Percentiles rank a stretch among this genome's conserved stretches.
Evolutionary conservation across 92 coral and sea anemone genomes (phyloP).

Genomic region (Palythoa grandiflora): DNA sequence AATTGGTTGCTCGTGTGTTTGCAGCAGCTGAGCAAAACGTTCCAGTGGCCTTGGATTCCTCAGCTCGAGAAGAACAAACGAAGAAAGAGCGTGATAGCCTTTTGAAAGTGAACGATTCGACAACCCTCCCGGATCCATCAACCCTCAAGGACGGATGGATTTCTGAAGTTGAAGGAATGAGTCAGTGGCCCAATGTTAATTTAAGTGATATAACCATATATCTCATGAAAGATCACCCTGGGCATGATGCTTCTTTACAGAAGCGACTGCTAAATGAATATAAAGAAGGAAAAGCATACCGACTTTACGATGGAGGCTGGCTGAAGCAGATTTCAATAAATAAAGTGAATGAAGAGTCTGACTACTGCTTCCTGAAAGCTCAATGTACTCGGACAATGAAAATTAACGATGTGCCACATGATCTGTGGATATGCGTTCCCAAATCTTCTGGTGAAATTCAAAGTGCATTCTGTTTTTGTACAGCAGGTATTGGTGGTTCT

Average conservation of each 20-base stretch:
- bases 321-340: slow-evolving; percentile 44
- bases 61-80: slow-evolving; percentile 42
- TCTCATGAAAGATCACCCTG: slow-evolving; percentile 55
- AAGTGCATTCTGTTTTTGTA: slow-evolving; percentile 55
- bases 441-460: slow-evolving; percentile 47
- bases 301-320: slow-evolving; percentile 50
- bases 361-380: slow-evolving; percentile 53
- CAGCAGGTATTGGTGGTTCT: slow-evolving; percentile 57
- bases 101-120: slow-evolving; percentile 28
- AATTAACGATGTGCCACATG: slow-evolving; percentile 50
- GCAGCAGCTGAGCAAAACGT: slow-evolving; percentile 55
- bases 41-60: slow-evolving; percentile 42
- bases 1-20: slow-evolving; percentile 46
- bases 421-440: slow-evolving; percentile 49
- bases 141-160: slow-evolving; percentile 47
- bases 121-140: slow-evolving; percentile 43
- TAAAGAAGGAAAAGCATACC: slow-evolving; percentile 63
- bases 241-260: slow-evolving; percentile 48
- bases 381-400: slow-evolving; percentile 52
- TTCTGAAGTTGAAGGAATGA: slow-evolving; percentile 45
- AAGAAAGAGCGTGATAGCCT: slow-evolving; percentile 42
- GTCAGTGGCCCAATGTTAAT: slow-evolving; percentile 49
- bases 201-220: slow-evolving; percentile 47
- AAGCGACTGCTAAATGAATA: slow-evolving; percentile 60
- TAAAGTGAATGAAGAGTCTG: slow-evolving; percentile 34